Evolutionary conservation across 37 sponge, comb jelly and placozoan genomes (phyloP), one percentile per base, ranked within the genome.

Genomic region (Lycopodina hypogea): DNA sequence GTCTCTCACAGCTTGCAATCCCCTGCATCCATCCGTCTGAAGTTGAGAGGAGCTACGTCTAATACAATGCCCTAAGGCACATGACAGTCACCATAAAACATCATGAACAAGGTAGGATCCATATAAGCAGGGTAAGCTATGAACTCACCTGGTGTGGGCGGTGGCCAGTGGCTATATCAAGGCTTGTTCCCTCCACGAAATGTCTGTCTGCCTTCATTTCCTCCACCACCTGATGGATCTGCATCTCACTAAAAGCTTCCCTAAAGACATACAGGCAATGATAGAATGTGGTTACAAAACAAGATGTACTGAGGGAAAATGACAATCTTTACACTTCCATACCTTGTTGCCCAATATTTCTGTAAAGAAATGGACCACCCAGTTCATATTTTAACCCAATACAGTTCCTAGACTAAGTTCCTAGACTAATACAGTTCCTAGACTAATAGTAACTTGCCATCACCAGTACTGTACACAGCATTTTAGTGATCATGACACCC

Each of bases 31-130:
- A 90, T 66, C 0, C 29, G 23, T 45, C 78, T 86, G 80, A 74
- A 86, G 42, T 69, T 57, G 4, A 90, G 74, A 41, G 91, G 91
- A 33, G 66, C 76, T 35, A 75, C 91, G 79, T 90, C 91, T 63
- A 90, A 22, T 22, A 78, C 56, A 8, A 90, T 79, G 1, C 91
- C 91, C 91, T 90, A 19, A 77, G 12, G 55, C n/a, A 56, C 24
- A 76, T 18, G 6, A 62, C 28, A 26, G 60, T 59, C 28, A 59
- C n/a, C 28, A 59, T 18, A 59, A 59, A 8, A 45, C 9, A 45
- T 45, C 48, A 45, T 4, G 8, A 45, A 9, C 48, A 45, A 12
- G 8, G 8, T 12, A 9, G 4, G 29, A 60, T 12, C 3, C 29
- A 60, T 60, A 60, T 12, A 45, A 45, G 8, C 48, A 45, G 4